A percentile compares a stretch with the other conserved stretches of the same genome.
These are phyloP conservation scores for Lissocephala sabroskyi DNA, from an alignment of 2,888 invertebrate species.

Conservation along the genomic window DNA sequence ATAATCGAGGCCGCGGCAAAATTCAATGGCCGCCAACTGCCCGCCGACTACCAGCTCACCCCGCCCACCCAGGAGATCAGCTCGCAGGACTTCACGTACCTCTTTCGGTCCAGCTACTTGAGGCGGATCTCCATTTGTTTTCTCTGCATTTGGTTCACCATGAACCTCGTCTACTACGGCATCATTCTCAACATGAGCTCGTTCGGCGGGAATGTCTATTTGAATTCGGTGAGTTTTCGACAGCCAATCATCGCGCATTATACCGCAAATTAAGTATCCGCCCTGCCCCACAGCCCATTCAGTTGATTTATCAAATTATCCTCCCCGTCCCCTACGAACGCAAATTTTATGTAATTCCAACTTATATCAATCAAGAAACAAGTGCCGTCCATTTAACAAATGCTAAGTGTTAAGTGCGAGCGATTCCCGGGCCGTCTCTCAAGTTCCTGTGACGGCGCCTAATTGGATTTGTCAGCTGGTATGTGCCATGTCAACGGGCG, in stretches of 20 bases:
- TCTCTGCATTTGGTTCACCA: slow-evolving; percentile 83
- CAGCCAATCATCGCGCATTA: no score
- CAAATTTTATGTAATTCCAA: background rate
- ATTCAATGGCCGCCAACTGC: slow-evolving; percentile 78
- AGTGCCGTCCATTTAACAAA: slow-evolving; percentile 31
- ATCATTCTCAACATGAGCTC: slow-evolving; percentile 82
- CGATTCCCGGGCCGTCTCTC: background rate
- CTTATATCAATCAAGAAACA: slow-evolving; percentile 28
- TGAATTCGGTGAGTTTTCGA: slow-evolving; percentile 80
- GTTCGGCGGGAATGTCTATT: slow-evolving; percentile 82
- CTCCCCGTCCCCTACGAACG: slow-evolving; percentile 3
- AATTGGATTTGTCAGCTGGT: slow-evolving; percentile 13
- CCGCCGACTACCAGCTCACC: slow-evolving; percentile 79
- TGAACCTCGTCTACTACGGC: slow-evolving; percentile 74
- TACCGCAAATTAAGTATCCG: slow-evolving; percentile 22
- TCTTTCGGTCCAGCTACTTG: slow-evolving; percentile 79
- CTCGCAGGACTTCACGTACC: slow-evolving; percentile 76
- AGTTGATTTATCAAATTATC: background rate
- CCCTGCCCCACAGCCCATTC: background rate
- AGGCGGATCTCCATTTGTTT: slow-evolving; percentile 81
- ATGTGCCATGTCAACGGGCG: slow-evolving; percentile 17
- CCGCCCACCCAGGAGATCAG: slow-evolving; percentile 74
- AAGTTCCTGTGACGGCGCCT: slow-evolving; percentile 11
- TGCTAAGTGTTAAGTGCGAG: slow-evolving; percentile 33
- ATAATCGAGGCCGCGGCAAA: slow-evolving; percentile 79